These are phyloP conservation scores for Hartigia nigra DNA, from an alignment of 2,888 invertebrate genomes.

Conservation along the genomic window DNA sequence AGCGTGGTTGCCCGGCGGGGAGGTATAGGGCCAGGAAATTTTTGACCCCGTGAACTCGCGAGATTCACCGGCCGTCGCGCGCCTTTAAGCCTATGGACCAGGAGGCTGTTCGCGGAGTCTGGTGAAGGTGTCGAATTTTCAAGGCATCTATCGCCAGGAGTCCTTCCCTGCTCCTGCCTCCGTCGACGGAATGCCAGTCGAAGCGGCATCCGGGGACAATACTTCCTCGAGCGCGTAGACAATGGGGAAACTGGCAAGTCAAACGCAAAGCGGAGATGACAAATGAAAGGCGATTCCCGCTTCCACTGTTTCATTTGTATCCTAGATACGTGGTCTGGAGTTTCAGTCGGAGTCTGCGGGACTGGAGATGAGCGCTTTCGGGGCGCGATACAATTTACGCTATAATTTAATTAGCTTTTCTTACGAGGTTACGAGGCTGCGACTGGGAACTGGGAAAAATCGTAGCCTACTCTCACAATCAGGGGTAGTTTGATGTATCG, in stretches of 20 bases:
- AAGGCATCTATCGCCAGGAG: too few species aligned
- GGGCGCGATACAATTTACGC: neutral
- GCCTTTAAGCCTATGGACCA: too few species aligned
- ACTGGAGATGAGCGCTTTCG: neutral
- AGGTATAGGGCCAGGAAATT: neutral
- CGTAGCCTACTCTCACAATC: neutral
- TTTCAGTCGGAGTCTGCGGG: too few species aligned
- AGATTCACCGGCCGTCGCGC: neutral
- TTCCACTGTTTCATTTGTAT: slow-evolving; percentile 30
- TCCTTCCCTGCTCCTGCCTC: neutral
- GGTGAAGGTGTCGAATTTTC: too few species aligned
- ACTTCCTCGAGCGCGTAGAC: slow-evolving; percentile 25
- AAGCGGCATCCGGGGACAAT: neutral
- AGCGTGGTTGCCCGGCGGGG: neutral
- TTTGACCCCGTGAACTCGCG: neutral
- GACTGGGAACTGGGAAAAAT: too few species aligned
- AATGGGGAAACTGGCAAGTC: slow-evolving; percentile 52
- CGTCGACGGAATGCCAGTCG: neutral
- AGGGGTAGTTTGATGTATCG: neutral
- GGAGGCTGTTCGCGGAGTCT: too few species aligned
- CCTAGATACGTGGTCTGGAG: slow-evolving; percentile 16
- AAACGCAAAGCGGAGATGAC: slow-evolving; percentile 56
- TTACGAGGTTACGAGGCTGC: neutral
- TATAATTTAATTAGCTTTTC: neutral
- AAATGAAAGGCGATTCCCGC: slow-evolving; percentile 49